Evolutionary conservation across 2,113 vertebrate genomes (phyloP).

Genomic region (Nannobrachium achirus): DNA sequence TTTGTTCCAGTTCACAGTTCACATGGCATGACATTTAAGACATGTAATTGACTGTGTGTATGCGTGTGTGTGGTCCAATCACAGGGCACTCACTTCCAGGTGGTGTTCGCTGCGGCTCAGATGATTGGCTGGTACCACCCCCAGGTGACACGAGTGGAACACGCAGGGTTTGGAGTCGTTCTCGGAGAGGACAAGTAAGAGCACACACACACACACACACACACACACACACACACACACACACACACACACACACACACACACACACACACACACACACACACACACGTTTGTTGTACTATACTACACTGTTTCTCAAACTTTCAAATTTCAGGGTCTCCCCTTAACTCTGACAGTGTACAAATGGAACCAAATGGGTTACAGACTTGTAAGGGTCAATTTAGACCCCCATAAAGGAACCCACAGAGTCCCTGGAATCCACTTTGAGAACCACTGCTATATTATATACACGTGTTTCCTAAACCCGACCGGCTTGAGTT

Average conservation of each 20-base stretch:
- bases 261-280: background rate
- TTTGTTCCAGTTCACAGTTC: too few relatives aligned
- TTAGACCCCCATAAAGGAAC: too few relatives aligned
- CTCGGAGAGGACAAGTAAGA: conserved; percentile 98
- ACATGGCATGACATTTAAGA: background rate
- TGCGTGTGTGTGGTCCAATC: conserved; percentile 7
- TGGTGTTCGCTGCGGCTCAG: conserved; percentile 88
- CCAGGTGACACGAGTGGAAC: conserved; percentile 87
- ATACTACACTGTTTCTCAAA: too few relatives aligned
- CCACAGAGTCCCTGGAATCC: too few relatives aligned
- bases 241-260: conserved; percentile 2
- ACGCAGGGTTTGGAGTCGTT: conserved; percentile 94
- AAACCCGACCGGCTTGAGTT: too few relatives aligned
- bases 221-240: conserved; percentile 2
- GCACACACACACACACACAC: background rate
- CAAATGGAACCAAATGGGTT: too few relatives aligned
- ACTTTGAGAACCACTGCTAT: too few relatives aligned
- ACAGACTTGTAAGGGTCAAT: too few relatives aligned
- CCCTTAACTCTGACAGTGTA: too few relatives aligned
- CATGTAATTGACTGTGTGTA: background rate
- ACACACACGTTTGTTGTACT: background rate
- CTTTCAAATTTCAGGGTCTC: too few relatives aligned
- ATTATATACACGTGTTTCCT: too few relatives aligned
- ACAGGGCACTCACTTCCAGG: conserved; percentile 89
- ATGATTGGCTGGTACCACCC: conserved; percentile 97